These are phyloP conservation scores for Piscicola geometra DNA, from an alignment of 2,888 invertebrate species.

Conservation along the genomic window DNA sequence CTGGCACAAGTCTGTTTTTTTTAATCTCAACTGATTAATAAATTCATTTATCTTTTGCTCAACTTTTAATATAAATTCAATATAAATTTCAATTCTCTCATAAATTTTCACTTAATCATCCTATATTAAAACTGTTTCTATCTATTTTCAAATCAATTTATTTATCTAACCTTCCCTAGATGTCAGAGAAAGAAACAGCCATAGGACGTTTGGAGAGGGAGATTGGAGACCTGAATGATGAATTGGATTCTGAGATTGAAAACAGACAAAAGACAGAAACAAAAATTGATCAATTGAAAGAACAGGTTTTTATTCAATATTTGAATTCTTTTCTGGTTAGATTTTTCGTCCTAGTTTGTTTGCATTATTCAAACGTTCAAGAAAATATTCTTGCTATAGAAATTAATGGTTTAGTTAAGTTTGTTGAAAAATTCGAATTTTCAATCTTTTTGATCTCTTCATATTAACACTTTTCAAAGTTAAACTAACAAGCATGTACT, in stretches of 20 bases:
- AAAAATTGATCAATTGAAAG: constrained; percentile 13
- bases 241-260: constrained; percentile 21
- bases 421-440: too few relatives aligned
- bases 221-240: constrained; percentile 31
- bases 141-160: not conserved
- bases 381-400: too few relatives aligned
- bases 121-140: not conserved
- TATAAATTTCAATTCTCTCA: too few relatives aligned
- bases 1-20: not conserved
- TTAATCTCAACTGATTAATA: too few relatives aligned
- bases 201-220: constrained; percentile 20
- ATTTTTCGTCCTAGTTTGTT: not conserved
- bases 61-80: not conserved
- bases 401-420: too few relatives aligned
- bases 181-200: constrained; percentile 4
- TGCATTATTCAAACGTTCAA: too few relatives aligned
- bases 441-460: too few relatives aligned
- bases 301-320: not conserved
- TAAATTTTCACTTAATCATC: constrained; percentile 3
- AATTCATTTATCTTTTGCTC: not conserved
- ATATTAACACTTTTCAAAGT: not conserved
- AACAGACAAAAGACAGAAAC: constrained; percentile 14
- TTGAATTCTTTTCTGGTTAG: not conserved
- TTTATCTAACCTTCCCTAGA: constrained; percentile 1
- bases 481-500: not conserved